Base-by-base conservation (phyloP, 1,140 invertebrate genomes). In the Antheraea mylitta region DNA sequence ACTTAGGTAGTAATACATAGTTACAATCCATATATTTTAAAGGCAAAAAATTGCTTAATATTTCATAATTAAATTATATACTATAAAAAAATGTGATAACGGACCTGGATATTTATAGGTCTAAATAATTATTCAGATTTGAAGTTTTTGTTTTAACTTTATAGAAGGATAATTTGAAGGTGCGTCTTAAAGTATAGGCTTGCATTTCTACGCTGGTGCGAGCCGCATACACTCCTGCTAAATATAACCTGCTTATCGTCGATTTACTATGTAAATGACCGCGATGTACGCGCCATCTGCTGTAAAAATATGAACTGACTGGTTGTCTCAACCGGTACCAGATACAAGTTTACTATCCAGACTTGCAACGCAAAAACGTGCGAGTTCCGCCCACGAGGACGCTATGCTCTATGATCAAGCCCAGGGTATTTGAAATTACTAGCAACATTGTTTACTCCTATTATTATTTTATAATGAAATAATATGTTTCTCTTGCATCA, bases 241-340 rank as follows among this genome's bases (percentile, higher is more conserved):
- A 90, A 90, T 90, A 88, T 92, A 92, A 88, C 81, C 60, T 82
- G 81, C 87, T 92, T 90, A 90, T 92, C 88, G 85, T 64, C 76
- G 77, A 85, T 83, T 89, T 89, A 89, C 81, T 90, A 90, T 90
- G 87, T 89, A 89, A 90, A 90, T 90, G 87, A 89, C 87, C 86
- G 86, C 82, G 82, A 84, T 82, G 83, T 82, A 82, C 45, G 45
- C 71, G 76, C 81, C 85, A 88, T 81, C 83, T 86, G 87, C 85
- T 74, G 85, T 84, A 75, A 87, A 87, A 87, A 84, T 81, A 81
- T 80, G 76, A 81, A 80, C 75, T 66, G 72, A 77, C 76, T 81
- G 77, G 73, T 74, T 64, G 67, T 71, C 79, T 74, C 76, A 74
- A 79, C 76, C 78, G 79, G 74, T 78, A 78, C 70, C 70, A 74